Evolutionary conservation across 2,113 vertebrate species (phyloP).

Genomic region (Morone saxatilis): DNA sequence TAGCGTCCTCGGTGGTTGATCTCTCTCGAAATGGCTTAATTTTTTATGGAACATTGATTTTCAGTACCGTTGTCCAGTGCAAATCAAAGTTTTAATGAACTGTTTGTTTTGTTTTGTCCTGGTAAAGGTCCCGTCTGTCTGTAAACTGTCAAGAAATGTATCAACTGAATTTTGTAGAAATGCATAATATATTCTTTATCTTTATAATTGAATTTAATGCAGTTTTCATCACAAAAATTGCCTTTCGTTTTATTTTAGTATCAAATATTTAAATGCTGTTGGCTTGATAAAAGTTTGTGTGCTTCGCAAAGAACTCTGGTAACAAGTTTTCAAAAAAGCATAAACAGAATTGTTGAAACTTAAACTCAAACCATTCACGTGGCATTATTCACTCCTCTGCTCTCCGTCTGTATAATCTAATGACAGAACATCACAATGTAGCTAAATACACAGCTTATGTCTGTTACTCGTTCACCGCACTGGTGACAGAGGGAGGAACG

Average conservation of each 20-base stretch:
- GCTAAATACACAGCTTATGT: neutral
- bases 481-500: conserved; percentile 3
- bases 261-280: neutral
- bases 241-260: neutral
- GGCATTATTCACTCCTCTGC: neutral
- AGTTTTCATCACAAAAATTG: neutral
- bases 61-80: conserved; percentile 42
- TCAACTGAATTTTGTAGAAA: neutral
- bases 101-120: conserved; percentile 46
- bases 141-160: conserved; percentile 6
- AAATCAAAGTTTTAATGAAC: conserved; percentile 63
- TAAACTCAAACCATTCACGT: neutral
- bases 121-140: conserved; percentile 13
- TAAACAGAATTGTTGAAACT: neutral
- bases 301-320: neutral
- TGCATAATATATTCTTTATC: too few species aligned
- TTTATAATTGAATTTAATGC: too few species aligned
- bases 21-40: conserved; percentile 57
- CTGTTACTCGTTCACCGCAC: conserved; percentile 1
- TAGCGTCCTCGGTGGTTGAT: conserved; percentile 47
- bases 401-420: neutral
- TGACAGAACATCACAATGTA: neutral
- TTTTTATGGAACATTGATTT: conserved; percentile 65
- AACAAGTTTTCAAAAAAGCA: neutral
- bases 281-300: too few species aligned